Percentiles rank a stretch among this genome's conserved stretches.
Evolutionary conservation across 2,113 vertebrate genomes (phyloP).

Genomic region (Baryphthengus martii): DNA sequence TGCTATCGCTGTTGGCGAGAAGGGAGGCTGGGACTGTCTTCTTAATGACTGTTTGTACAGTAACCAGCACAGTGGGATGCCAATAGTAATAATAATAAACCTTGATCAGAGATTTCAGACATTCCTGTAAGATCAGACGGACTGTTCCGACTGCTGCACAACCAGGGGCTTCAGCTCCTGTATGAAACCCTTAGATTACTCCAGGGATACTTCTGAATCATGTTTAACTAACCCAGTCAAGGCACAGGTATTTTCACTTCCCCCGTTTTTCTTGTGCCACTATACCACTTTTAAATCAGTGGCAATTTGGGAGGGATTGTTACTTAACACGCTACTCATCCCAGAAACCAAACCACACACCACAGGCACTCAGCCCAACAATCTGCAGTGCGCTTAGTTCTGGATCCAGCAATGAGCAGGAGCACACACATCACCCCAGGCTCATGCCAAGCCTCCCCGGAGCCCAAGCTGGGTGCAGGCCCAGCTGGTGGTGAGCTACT

Average conservation of each 20-base stretch:
- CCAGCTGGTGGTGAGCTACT: neutral
- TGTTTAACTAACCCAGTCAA: neutral
- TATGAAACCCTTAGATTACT: neutral
- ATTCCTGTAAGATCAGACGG: neutral
- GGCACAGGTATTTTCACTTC: neutral
- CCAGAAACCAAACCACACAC: accelerated
- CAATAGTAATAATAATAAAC: neutral
- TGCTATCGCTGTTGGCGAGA: neutral
- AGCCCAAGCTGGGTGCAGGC: accelerated
- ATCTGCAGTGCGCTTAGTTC: neutral
- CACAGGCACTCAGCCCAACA: accelerated
- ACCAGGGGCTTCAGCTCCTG: neutral
- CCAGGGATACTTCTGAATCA: neutral
- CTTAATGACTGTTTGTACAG: constrained; percentile 10
- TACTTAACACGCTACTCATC: accelerated
- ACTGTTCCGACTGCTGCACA: neutral
- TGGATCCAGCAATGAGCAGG: neutral
- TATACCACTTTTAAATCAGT: neutral
- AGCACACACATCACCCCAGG: accelerated
- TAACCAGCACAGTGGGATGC: neutral
- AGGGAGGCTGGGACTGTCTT: neutral
- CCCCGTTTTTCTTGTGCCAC: neutral
- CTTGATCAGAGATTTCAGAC: constrained; percentile 29
- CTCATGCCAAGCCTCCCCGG: accelerated
- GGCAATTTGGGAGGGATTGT: neutral